These are phyloP conservation scores for Octonoba sinensis DNA, from an alignment of 2,888 invertebrate genomes.

Conservation along the genomic window DNA sequence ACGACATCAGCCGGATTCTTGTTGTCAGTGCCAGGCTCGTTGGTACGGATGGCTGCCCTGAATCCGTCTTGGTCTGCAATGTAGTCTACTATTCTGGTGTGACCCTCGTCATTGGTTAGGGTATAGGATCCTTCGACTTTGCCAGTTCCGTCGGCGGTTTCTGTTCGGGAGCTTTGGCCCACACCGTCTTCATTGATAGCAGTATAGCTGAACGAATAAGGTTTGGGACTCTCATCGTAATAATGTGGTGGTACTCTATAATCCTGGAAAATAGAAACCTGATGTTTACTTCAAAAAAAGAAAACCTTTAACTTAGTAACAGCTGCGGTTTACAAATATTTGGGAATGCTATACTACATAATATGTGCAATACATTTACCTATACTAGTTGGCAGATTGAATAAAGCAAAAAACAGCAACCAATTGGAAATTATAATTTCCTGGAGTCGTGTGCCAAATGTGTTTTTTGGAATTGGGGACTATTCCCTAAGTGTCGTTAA, in stretches of 20 bases:
- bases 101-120: constrained; percentile 57
- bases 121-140: constrained; percentile 55
- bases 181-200: constrained; percentile 51
- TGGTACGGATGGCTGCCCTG: constrained; percentile 48
- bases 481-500: no score
- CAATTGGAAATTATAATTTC: no score
- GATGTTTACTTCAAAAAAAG: background rate
- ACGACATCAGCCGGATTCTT: constrained; percentile 56
- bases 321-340: no score
- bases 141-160: constrained; percentile 50
- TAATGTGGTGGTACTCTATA: constrained; percentile 27
- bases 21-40: constrained; percentile 59
- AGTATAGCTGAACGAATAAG: constrained; percentile 52
- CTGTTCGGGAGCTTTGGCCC: constrained; percentile 43
- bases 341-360: no score
- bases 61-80: constrained; percentile 52
- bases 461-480: no score
- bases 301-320: no score
- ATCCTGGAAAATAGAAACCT: constrained; percentile 8
- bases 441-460: no score
- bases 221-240: constrained; percentile 43
- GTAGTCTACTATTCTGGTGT: constrained; percentile 47
- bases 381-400: no score
- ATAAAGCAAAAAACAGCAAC: no score
- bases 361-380: no score